Evolutionary conservation across 1,140 invertebrate genomes (phyloP), one percentile per base, ranked within the genome.

Genomic region (Psilanteris sp.): DNA sequence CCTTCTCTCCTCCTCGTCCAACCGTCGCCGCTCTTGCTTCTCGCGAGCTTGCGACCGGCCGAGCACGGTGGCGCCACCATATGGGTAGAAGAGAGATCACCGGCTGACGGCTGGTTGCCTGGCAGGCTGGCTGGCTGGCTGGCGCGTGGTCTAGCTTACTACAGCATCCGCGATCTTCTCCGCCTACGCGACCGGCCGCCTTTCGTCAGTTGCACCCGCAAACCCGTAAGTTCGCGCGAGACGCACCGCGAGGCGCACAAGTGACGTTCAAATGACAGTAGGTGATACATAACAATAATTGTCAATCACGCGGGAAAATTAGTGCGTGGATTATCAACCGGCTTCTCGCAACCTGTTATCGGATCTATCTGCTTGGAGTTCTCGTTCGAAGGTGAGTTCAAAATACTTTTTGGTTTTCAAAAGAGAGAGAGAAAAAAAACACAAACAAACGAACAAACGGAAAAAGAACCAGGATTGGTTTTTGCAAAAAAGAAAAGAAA

Each of bases 201-300:
- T 80, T 77, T 82, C 85, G 86, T 84, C 87, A 88, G 87, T 88
- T 54, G 85, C 86, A 85, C 86, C 85, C 85, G 86, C 85, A 88
- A 88, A 85, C 87, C 85, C 85, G 86, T 86, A 88, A 88, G 86
- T 87, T 88, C 87, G 85, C 85, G 86, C 84, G 85, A 87, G 84
- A 83, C 85, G 68, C 68, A 79, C 82, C 81, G 84, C 84, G 80
- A 77, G 59, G 71, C 78, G 77, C 77, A 79, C 75, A 67, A 80
- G 68, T 78, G 64, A 71, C 77, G 81, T 71, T 75, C 44, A 66
- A 78, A 77, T 73, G 73, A 67, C 59, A 77, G 44, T 61, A 68
- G 54, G 62, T 64, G 77, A 31, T 22, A 37, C 16, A 11, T 48
- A 39, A 27, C 9, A 61, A 2, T 32, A 39, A 72, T 32, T 20